A percentile compares a stretch with the other conserved stretches of the same genome.
These are phyloP conservation scores for Garra rufa DNA, from an alignment of 2,113 vertebrate genomes.

Conservation along the genomic window DNA sequence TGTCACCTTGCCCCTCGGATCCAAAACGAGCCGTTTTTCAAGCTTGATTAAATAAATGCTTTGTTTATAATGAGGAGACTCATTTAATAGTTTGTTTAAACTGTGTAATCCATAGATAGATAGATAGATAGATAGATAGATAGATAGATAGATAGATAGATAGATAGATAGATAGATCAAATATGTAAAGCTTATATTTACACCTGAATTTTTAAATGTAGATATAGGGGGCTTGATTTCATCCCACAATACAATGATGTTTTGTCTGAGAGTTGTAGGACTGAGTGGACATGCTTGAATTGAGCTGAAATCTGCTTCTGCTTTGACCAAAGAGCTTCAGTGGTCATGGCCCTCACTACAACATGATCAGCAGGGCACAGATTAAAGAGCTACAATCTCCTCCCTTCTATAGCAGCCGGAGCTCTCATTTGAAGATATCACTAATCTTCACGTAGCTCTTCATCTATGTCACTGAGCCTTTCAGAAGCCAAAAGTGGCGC, in stretches of 20 bases:
- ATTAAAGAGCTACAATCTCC: slow-evolving; percentile 70
- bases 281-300: slow-evolving; percentile 30
- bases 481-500: slow-evolving; percentile 58
- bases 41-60: too few species aligned
- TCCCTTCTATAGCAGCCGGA: slow-evolving; percentile 57
- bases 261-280: background rate
- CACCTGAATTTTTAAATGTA: background rate
- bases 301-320: slow-evolving; percentile 34
- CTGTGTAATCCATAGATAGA: too few species aligned
- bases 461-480: slow-evolving; percentile 69
- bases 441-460: slow-evolving; percentile 72
- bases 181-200: background rate
- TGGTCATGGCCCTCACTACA: slow-evolving; percentile 62
- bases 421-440: slow-evolving; percentile 71
- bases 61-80: too few species aligned
- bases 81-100: too few species aligned
- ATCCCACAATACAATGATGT: background rate
- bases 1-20: too few species aligned
- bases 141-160: too few species aligned
- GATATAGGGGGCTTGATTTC: background rate
- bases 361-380: slow-evolving; percentile 69
- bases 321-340: slow-evolving; percentile 55
- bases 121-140: too few species aligned
- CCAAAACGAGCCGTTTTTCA: too few species aligned
- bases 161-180: too few species aligned